Percentiles rank a stretch among this genome's conserved stretches.
Conservation (phyloP, 2,797 vertebrate species). For the Coranthus polyacanthus region DNA sequence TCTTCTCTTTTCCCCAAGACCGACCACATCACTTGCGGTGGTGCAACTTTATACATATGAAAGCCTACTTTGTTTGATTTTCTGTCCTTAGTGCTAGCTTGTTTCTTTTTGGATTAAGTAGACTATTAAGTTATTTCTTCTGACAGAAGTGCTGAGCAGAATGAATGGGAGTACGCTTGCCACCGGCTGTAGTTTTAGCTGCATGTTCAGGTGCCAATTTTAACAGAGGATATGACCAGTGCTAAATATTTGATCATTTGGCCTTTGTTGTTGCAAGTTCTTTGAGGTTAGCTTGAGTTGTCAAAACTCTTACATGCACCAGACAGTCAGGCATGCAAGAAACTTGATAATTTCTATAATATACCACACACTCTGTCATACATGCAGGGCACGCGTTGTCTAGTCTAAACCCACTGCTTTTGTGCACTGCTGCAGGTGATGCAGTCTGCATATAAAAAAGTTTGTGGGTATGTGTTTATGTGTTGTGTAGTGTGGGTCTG, state of each 20-base stretch:
- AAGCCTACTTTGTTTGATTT: neutral
- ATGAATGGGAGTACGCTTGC: neutral
- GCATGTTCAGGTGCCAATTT: neutral
- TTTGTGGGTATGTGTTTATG: conserved; percentile 24
- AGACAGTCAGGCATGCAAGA: conserved; percentile 7
- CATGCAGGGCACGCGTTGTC: conserved; percentile 17
- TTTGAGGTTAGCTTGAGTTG: conserved; percentile 4
- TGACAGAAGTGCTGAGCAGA: neutral
- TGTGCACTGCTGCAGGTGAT: conserved; percentile 55
- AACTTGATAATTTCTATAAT: conserved; percentile 13
- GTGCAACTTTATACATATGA: neutral
- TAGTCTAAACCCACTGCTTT: conserved; percentile 35
- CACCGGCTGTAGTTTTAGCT: neutral
- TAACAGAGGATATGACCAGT: conserved; percentile 4
- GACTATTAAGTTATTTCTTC: neutral
- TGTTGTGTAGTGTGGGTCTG: conserved; percentile 30
- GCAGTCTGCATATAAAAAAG: conserved; percentile 48
- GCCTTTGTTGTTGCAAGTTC: conserved; percentile 1
- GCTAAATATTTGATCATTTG: conserved; percentile 18
- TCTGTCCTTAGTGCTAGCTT: too few species aligned
- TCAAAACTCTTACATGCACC: conserved; percentile 6
- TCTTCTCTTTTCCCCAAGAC: neutral
- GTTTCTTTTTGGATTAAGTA: too few species aligned
- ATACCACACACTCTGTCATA: conserved; percentile 19
- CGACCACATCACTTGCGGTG: neutral